Conservation (phyloP, 2,797 vertebrate genomes). For the Neostethus bicornis region DNA sequence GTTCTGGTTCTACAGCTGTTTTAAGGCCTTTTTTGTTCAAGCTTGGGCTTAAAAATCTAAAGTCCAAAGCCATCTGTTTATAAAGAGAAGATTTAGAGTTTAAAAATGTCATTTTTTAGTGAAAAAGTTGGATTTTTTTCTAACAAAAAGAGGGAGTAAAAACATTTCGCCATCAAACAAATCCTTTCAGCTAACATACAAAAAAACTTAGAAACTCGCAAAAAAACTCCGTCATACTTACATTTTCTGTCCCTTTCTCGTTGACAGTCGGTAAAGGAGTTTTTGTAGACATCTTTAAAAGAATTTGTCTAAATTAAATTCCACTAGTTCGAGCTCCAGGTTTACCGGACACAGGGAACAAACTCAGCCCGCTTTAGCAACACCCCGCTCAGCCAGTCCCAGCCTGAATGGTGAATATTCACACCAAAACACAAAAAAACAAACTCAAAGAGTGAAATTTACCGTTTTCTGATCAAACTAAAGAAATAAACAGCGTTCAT, state of each 20-base stretch:
- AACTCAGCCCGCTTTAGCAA: no score
- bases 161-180: no score
- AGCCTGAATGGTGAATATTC: conserved; percentile 66
- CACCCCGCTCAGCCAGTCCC: conserved; percentile 49
- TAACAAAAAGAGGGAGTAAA: accelerated
- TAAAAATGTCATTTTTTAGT: no score
- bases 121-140: no score
- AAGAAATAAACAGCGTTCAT: conserved; percentile 13
- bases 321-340: no score
- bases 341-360: no score
- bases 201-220: background rate
- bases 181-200: no score
- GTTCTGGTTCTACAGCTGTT: no score
- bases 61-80: background rate
- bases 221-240: conserved; percentile 77
- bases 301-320: conserved; percentile 21
- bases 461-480: conserved; percentile 22
- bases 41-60: conserved; percentile 52
- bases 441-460: background rate
- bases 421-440: conserved; percentile 48
- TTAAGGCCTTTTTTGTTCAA: conserved; percentile 62
- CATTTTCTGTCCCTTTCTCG: conserved; percentile 92
- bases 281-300: conserved; percentile 90
- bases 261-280: conserved; percentile 93
- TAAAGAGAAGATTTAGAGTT: no score